phyloP scores from a whole-genome alignment of 2,797 vertebrate genomes.

The Diglossa cyanea region DNA sequence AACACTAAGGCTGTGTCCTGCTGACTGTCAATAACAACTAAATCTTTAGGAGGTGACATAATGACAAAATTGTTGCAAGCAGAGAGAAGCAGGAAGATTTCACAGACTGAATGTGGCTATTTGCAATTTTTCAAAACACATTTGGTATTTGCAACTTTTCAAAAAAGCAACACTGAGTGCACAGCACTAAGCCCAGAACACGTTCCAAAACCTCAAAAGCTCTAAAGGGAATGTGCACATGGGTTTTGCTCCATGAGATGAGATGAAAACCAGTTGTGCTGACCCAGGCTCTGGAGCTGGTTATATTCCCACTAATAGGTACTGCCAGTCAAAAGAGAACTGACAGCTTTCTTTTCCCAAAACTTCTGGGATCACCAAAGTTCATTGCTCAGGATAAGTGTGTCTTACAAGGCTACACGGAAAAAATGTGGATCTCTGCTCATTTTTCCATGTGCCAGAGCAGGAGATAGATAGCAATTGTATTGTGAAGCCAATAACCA shows the following conservation, averaged over 20 bases:
- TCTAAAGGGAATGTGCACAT: rapidly evolving
- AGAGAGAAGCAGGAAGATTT: not conserved
- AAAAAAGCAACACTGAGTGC: not conserved
- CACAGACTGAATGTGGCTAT: not conserved
- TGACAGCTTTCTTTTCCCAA: not conserved
- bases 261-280: not conserved
- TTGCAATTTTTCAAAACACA: not conserved
- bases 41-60: not conserved
- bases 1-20: not conserved
- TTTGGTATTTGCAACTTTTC: not conserved
- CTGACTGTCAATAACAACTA: not conserved
- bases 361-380: not conserved
- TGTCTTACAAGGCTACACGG: not conserved
- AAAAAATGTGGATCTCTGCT: not conserved
- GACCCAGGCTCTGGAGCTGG: not conserved
- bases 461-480: not conserved
- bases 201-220: not conserved
- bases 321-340: not conserved
- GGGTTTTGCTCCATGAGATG: not conserved
- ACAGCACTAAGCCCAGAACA: not conserved
- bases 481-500: not conserved
- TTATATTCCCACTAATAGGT: not conserved
- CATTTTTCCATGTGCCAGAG: not conserved
- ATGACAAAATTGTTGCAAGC: not conserved
- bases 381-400: not conserved